Evolutionary conservation across 2,888 invertebrate species (phyloP).

Genomic region (Caenorhabditis imperialis): DNA sequence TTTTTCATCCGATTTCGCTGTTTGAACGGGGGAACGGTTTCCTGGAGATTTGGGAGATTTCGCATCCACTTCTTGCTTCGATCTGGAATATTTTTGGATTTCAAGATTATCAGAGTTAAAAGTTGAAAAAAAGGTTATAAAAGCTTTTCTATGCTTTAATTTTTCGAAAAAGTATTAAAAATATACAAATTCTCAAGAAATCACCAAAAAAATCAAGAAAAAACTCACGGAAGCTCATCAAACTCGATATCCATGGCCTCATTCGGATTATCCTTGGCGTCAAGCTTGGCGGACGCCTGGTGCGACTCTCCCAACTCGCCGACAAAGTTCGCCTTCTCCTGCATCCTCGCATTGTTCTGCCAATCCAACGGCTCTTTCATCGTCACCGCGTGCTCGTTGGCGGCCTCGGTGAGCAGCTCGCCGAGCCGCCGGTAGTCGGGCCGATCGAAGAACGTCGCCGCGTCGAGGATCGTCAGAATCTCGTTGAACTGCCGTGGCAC

Average conservation of each 20-base stretch:
- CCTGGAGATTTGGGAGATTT: too few relatives aligned
- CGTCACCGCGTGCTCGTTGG: constrained; percentile 54
- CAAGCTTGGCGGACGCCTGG: constrained; percentile 58
- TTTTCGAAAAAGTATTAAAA: too few relatives aligned
- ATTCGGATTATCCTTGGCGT: constrained; percentile 40
- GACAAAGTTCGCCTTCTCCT: constrained; percentile 61
- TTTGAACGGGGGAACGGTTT: too few relatives aligned
- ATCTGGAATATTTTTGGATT: too few relatives aligned
- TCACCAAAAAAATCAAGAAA: too few relatives aligned
- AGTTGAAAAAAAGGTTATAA: too few relatives aligned
- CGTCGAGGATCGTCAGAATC: constrained; percentile 66
- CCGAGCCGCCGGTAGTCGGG: constrained; percentile 64
- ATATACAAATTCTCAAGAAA: too few relatives aligned
- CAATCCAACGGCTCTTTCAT: constrained; percentile 68
- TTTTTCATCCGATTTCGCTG: too few relatives aligned
- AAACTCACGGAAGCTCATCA: constrained; percentile 33
- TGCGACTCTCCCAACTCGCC: constrained; percentile 69
- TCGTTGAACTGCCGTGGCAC: constrained; percentile 67
- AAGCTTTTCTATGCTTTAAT: too few relatives aligned
- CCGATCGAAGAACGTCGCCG: constrained; percentile 61
- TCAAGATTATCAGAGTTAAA: too few relatives aligned
- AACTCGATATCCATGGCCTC: constrained; percentile 54
- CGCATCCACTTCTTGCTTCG: too few relatives aligned
- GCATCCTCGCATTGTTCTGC: constrained; percentile 59
- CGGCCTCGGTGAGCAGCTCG: constrained; percentile 56